Conservation (phyloP, 2,888 invertebrate genomes). For the Drosophila austrosaltans region DNA sequence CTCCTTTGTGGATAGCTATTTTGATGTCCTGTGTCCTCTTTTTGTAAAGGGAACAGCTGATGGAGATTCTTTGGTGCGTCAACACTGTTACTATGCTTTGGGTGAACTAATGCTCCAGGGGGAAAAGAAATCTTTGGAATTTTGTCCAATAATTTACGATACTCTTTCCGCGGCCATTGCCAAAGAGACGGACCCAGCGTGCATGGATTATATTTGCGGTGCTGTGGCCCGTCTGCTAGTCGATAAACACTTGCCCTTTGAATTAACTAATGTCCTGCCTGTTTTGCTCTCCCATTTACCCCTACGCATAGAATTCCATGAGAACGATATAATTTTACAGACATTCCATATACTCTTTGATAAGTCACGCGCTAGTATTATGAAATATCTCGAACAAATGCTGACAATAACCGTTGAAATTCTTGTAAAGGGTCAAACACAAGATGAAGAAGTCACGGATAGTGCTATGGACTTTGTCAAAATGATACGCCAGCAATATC, state of each 20-base stretch:
- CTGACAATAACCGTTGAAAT: conserved; percentile 85
- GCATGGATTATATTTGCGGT: conserved; percentile 91
- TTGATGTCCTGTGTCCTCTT: conserved; percentile 86
- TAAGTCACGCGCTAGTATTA: conserved; percentile 85
- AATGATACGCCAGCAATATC: conserved; percentile 85
- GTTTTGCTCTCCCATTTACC: conserved; percentile 89
- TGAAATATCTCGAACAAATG: conserved; percentile 85
- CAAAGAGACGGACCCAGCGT: conserved; percentile 87
- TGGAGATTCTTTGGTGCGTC: conserved; percentile 88
- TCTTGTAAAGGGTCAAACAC: conserved; percentile 85
- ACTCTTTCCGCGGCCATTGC: conserved; percentile 87
- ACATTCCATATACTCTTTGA: conserved; percentile 87
- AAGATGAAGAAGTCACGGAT: conserved; percentile 68
- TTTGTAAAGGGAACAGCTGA: conserved; percentile 87
- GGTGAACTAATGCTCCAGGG: conserved; percentile 89
- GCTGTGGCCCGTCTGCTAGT: conserved; percentile 90
- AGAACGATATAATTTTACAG: conserved; percentile 88
- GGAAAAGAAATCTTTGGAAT: conserved; percentile 84
- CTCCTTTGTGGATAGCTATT: conserved; percentile 85
- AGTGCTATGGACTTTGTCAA: conserved; percentile 85
- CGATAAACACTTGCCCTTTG: conserved; percentile 86
- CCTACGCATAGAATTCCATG: conserved; percentile 89
- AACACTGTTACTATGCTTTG: conserved; percentile 90
- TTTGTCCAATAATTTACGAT: conserved; percentile 58
- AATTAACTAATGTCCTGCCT: conserved; percentile 89